Evolutionary conservation across 2,797 vertebrate genomes (phyloP), one percentile per base, ranked within the genome.

Genomic region (Schizothorax lantsangensis): DNA sequence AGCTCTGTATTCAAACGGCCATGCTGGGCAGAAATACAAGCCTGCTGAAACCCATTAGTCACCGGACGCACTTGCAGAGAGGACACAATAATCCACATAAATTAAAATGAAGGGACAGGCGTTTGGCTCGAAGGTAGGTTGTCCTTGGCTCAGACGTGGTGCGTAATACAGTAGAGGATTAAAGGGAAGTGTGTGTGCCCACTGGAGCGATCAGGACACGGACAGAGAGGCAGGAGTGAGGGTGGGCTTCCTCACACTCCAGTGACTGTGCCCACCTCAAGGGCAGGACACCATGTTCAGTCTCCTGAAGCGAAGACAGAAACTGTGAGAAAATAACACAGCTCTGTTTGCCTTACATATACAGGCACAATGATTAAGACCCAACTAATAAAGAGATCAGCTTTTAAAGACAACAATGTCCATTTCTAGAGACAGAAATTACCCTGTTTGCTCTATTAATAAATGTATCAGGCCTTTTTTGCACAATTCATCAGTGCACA

Each of bases 41-140:
- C 57, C 85, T 2, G 59, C 71, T 52, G 79, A 86, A 86, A 75
- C 40, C 57, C 71, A 95, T 95, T 93, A 95, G 93, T 94, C 94
- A 94, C 91, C 90, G 43, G 66, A 81, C 47, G 14, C 77, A 81
- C 71, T 36, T 40, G 47, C 83, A 64, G 78, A 88, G 79, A 85
- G 79, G 64, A 84, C 86, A 87, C 82, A 87, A 79, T 81, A 54
- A 71, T 74, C 45, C 64, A 88, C 71, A 84, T 86, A 49, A 86
- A 86, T 81, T 86, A 74, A 86, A 86, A 73, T 80, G 14, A 86
- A 86, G 69, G 54, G 84, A 86, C 84, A 81, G 57, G 78, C 43
- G 21, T 85, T 77, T 86, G 79, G 85, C 85, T 57, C 8, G n/a
- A 59, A 82, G 85, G 45, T 86, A 86, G 79, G 47, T 19, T 83